Base-by-base conservation (phyloP, 1,140 invertebrate species). In the Callitettix versicolor region DNA sequence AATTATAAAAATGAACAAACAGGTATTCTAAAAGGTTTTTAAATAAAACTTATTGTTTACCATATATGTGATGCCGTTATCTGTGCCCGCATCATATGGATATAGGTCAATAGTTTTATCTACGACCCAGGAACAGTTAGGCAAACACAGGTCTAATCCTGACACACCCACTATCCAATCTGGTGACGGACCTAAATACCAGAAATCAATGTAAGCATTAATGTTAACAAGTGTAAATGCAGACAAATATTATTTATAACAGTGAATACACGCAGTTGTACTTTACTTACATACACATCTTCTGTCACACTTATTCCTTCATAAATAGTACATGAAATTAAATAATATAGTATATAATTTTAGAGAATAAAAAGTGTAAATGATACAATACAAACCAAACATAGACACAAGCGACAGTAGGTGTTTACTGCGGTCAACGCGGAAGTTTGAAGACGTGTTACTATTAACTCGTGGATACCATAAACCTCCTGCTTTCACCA, bases 101-200 rank as follows among this genome's bases (percentile, higher is more conserved):
- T 85, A 93, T 6, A 98, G 70, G 71, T 95, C 88, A 50, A 97
- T 79, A 1, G 77, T 78, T 63, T 86, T 74, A 33, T 82, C 78
- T 40, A 81, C 80, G 1, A 83, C 74, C 95, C 95, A 98, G 1
- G 82, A 82, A 67, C 95, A 95, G 68, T 96, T 88, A 38, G 79
- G 77, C 17, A 85, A 75, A 65, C 94, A 98, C 1, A 98, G 75
- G 68, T 96, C 88, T 21, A 95, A 67, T 3, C 83, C 83, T 57
- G 81, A 89, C 1, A 96, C 80, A 15, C 94, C 95, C 22, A 96
- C 84, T 38, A 95, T 88, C 94, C 94, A 98, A 71, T 98, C 94
- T 0, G 94, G 94, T 15, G 88, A 90, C 0, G 94, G 95, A 0
- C 88, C 82, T 71, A 61, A 64, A 60, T 71, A 57, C 26, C 12